phyloP scores from a whole-genome alignment of 2,113 vertebrate species.

The Cephalophus harveyi region DNA sequence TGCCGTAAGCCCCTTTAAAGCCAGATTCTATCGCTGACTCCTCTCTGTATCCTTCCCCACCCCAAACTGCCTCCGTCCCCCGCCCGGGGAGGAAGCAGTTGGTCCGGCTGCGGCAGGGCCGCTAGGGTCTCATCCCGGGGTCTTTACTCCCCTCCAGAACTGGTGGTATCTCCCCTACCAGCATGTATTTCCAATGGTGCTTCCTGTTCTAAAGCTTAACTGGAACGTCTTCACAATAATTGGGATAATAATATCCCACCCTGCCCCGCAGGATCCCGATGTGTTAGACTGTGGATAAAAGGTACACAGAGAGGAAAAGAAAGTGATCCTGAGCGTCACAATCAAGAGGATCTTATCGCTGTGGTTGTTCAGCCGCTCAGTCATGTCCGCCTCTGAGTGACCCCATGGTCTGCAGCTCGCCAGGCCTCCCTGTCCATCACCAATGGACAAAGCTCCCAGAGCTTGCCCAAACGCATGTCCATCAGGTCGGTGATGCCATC shows the following conservation, averaged over 20 bases:
- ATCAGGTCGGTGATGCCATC: not conserved
- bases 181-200: accelerated
- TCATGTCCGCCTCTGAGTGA: not conserved
- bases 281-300: no score
- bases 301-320: not conserved
- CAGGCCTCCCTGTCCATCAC: not conserved
- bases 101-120: accelerated
- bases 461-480: not conserved
- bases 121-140: accelerated
- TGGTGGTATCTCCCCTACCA: accelerated
- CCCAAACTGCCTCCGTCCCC: not conserved
- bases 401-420: not conserved
- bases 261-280: not conserved
- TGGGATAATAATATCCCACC: not conserved
- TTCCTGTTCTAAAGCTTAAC: not conserved
- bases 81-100: not conserved
- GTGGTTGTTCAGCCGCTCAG: not conserved
- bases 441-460: not conserved
- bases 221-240: not conserved
- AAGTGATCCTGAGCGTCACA: accelerated
- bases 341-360: not conserved
- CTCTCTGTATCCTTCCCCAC: not conserved
- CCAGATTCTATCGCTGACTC: not conserved
- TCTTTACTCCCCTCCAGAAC: not conserved
- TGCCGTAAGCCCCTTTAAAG: not conserved